A percentile compares a stretch with the other conserved stretches of the same genome.
These are phyloP conservation scores for Subanguina moxae DNA, from an alignment of 1,140 invertebrate genomes.

Conservation along the genomic window DNA sequence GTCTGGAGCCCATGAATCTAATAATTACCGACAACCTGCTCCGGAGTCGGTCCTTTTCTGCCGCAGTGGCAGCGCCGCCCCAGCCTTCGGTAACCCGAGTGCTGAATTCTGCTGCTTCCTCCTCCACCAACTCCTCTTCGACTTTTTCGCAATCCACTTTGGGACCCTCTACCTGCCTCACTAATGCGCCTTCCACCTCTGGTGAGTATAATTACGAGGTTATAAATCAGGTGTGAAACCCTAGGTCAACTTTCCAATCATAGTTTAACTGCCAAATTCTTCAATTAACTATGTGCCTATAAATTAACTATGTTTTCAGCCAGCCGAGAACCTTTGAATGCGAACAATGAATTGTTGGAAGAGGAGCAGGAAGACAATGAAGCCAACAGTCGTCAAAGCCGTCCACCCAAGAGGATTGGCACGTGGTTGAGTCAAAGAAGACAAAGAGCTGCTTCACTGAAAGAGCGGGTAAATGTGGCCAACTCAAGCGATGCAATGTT, in stretches of 20 bases:
- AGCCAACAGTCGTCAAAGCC: not conserved
- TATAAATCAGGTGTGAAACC: too few species aligned
- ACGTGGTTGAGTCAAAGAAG: not conserved
- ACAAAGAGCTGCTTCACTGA: not conserved
- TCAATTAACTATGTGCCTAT: too few species aligned
- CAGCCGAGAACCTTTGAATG: too few species aligned
- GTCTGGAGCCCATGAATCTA: not conserved
- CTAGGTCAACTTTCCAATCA: too few species aligned
- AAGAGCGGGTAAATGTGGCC: conserved; percentile 1
- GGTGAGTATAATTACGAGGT: not conserved
- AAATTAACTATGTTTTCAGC: too few species aligned
- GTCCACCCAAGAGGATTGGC: not conserved
- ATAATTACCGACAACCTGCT: not conserved
- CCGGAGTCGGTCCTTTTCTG: conserved; percentile 28
- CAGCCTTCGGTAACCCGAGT: conserved; percentile 10
- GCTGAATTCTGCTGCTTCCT: conserved; percentile 13
- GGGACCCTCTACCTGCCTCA: not conserved
- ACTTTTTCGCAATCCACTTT: conserved; percentile 9
- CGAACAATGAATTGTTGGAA: not conserved
- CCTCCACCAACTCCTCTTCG: conserved; percentile 13
- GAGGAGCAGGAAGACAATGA: not conserved
- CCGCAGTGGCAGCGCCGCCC: conserved; percentile 26
- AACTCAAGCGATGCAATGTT: conserved; percentile 24
- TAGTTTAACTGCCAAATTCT: too few species aligned
- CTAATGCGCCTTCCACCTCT: conserved; percentile 3